Base-by-base conservation (phyloP, 30 jellyfish, hydroid and myxozoan genomes). In the Haliclystus octoradiatus region DNA sequence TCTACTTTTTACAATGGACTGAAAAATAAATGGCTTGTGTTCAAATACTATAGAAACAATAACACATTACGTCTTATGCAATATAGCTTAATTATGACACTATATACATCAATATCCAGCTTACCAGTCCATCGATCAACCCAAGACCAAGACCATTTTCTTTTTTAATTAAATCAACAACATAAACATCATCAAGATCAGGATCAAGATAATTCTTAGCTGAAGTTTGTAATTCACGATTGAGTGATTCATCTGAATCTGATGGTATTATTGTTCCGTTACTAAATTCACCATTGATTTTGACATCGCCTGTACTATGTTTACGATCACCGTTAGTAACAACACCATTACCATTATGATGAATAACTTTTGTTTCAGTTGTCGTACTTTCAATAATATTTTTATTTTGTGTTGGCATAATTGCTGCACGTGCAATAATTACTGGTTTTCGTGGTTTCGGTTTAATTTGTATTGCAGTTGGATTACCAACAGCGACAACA, bases 51-150 rank as follows among this genome's bases (percentile, higher is more conserved):
- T n/a, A n/a, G n/a, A n/a, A n/a, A n/a, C n/a, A n/a, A n/a, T n/a
- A n/a, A n/a, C n/a, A n/a, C n/a, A n/a, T n/a, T n/a, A n/a, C n/a
- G n/a, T n/a, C n/a, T n/a, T n/a, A n/a, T n/a, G n/a, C n/a, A n/a
- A n/a, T n/a, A n/a, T n/a, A n/a, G n/a, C n/a, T n/a, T n/a, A n/a
- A n/a, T n/a, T n/a, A n/a, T n/a, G n/a, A n/a, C n/a, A n/a, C n/a
- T n/a, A n/a, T n/a, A 75, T 23, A 24, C 1, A 2, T 28, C 49
- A 24, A 19, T 5, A 28, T 3, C 1, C 19, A 30, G 52, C 95
- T 72, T 62, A 89, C 98, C 95, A 89, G 66, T 57, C 95, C 98
- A 63, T 89, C 98, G 50, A 89, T 89, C 12, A 89, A 79, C 15
- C 98, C 98, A 22, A 89, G 77, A 0, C 98, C 98, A 33, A 89